A percentile compares a stretch with the other conserved stretches of the same genome.
These are phyloP conservation scores for Hippocampus abdominalis DNA, from an alignment of 2,113 vertebrate genomes.

Conservation along the genomic window DNA sequence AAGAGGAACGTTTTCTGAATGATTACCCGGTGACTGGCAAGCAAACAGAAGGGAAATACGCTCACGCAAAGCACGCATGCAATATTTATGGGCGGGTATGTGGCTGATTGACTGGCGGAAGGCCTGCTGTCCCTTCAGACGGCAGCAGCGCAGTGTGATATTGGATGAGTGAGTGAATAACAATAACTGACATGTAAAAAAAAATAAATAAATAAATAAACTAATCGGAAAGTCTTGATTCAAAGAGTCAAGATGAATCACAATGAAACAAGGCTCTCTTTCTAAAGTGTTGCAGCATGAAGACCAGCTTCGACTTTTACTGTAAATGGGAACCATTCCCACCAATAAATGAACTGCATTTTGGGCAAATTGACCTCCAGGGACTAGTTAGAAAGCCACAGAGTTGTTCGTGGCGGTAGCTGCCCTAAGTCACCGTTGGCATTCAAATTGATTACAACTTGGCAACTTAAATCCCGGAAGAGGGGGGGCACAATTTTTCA, in stretches of 20 bases:
- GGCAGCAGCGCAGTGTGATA: slow-evolving; percentile 16
- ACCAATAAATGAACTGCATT: slow-evolving; percentile 1
- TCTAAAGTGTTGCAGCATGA: slow-evolving; percentile 7
- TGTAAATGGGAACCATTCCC: slow-evolving; percentile 11
- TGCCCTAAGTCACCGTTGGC: slow-evolving; percentile 8
- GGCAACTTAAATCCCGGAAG: too few relatives aligned
- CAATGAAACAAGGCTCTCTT: not conserved
- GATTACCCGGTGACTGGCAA: slow-evolving; percentile 20
- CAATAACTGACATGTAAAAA: not conserved
- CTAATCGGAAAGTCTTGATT: not conserved
- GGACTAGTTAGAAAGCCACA: slow-evolving; percentile 15
- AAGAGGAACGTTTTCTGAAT: slow-evolving; percentile 28
- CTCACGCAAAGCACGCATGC: not conserved
- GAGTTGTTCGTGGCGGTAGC: slow-evolving; percentile 4
- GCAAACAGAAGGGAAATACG: slow-evolving; percentile 19
- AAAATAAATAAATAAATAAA: too few relatives aligned
- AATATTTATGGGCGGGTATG: slow-evolving; percentile 20
- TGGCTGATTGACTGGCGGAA: slow-evolving; percentile 38
- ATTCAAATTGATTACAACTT: slow-evolving; percentile 8
- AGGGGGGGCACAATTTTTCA: too few relatives aligned
- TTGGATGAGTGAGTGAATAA: slow-evolving; percentile 14
- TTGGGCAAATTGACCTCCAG: slow-evolving; percentile 14
- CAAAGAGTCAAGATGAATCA: slow-evolving; percentile 1
- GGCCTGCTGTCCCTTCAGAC: slow-evolving; percentile 6
- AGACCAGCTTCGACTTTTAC: slow-evolving; percentile 1